Evolutionary conservation across 2,113 vertebrate species (phyloP).

Genomic region (Cnemophilus loriae): DNA sequence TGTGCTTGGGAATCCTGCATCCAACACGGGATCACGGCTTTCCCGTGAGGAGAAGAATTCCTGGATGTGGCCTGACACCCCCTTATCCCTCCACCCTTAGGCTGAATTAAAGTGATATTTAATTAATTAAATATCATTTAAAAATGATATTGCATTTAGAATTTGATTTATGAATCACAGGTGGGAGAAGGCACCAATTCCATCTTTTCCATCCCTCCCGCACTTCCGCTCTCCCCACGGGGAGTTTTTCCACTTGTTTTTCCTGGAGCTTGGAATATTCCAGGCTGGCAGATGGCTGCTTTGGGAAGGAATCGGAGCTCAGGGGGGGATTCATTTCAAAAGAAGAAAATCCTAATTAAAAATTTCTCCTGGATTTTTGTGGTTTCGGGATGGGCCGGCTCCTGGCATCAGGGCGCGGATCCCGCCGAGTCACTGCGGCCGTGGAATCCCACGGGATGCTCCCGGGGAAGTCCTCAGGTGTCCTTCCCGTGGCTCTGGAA

Average conservation of each 20-base stretch:
- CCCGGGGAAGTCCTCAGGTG: fast-evolving
- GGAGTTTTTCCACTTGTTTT: background rate
- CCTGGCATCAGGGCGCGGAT: no score
- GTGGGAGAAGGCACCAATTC: background rate
- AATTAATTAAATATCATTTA: no score
- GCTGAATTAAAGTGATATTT: background rate
- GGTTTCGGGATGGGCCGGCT: background rate
- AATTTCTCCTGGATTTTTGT: background rate
- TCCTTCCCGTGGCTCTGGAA: background rate
- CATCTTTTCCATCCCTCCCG: background rate
- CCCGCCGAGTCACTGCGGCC: no score
- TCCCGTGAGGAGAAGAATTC: background rate
- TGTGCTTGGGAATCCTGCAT: background rate
- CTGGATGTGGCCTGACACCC: background rate
- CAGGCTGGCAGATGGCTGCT: background rate
- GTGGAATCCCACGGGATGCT: background rate
- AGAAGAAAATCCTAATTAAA: background rate
- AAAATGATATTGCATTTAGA: background rate
- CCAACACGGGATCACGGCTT: fast-evolving
- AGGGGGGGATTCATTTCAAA: background rate
- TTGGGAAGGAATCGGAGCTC: background rate
- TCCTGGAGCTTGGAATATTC: background rate
- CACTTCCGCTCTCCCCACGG: background rate
- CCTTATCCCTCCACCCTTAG: background rate
- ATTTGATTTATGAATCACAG: background rate